Evolutionary conservation across 1,140 invertebrate species (phyloP).

Genomic region (Drosophila willistoni): DNA sequence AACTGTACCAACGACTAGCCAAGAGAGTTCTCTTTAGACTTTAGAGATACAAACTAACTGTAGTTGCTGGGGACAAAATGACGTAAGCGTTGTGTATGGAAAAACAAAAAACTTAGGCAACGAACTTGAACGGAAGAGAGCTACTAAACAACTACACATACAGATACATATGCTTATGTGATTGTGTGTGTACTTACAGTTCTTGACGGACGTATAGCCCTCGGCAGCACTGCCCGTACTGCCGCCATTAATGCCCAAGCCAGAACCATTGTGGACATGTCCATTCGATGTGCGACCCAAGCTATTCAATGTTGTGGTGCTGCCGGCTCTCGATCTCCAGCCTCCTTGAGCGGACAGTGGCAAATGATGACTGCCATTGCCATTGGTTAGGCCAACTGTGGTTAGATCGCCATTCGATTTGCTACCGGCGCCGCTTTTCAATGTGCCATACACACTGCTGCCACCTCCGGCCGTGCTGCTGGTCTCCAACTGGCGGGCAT

Average conservation of each 20-base stretch:
- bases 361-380: conserved; percentile 65
- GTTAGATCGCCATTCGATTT: conserved; percentile 79
- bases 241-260: conserved; percentile 66
- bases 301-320: conserved; percentile 85
- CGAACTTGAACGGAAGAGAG: conserved; percentile 34
- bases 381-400: conserved; percentile 60
- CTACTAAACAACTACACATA: no score
- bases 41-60: conserved; percentile 11
- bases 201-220: conserved; percentile 82
- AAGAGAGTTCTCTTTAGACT: neutral
- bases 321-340: conserved; percentile 84
- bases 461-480: conserved; percentile 59
- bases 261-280: conserved; percentile 67
- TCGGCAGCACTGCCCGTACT: conserved; percentile 74
- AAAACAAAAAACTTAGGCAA: conserved; percentile 58
- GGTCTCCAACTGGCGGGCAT: conserved; percentile 91
- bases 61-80: conserved; percentile 1
- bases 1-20: conserved; percentile 22
- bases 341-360: conserved; percentile 83
- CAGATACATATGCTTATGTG: no score
- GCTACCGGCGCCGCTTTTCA: conserved; percentile 83
- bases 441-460: conserved; percentile 79
- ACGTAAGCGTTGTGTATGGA: neutral
- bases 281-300: conserved; percentile 78
- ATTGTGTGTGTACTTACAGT: conserved; percentile 70